Evolutionary conservation across 2,888 invertebrate species (phyloP).

Genomic region (Amphipoea oculea): DNA sequence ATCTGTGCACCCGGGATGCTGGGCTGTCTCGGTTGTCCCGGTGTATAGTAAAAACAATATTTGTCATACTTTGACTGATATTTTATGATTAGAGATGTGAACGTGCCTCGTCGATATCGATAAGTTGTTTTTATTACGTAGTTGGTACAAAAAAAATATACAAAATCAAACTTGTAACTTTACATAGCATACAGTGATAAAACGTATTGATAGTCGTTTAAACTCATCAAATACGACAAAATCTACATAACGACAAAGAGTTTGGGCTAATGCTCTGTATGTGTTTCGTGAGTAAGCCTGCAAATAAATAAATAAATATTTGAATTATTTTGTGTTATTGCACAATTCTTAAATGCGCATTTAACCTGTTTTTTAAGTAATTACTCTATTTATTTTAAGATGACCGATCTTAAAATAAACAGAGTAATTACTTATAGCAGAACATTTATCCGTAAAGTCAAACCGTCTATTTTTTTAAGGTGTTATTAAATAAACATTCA

Average conservation of each 20-base stretch:
- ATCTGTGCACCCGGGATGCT: conserved; percentile 55
- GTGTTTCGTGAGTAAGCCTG: too few relatives aligned
- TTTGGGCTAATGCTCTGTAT: too few relatives aligned
- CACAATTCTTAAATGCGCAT: neutral
- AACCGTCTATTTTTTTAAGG: neutral
- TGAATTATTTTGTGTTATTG: neutral
- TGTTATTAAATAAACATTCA: neutral
- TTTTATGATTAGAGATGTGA: conserved; percentile 72
- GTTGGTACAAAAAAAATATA: neutral
- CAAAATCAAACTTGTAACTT: neutral
- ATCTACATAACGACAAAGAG: too few relatives aligned
- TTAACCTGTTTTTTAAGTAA: too few relatives aligned
- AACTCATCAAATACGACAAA: neutral
- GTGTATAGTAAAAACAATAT: conserved; percentile 81
- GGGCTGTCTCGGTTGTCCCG: conserved; percentile 24
- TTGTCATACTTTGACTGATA: conserved; percentile 88
- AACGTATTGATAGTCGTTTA: neutral
- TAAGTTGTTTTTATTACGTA: neutral
- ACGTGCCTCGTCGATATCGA: conserved; percentile 53
- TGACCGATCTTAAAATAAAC: neutral
- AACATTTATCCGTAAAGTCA: neutral
- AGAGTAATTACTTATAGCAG: neutral
- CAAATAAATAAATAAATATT: too few relatives aligned
- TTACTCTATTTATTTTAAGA: too few relatives aligned
- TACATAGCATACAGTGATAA: too few relatives aligned